Percentiles rank a stretch among this genome's conserved stretches.
These are phyloP conservation scores for Platorchestia sp. DNA, from an alignment of 1,140 invertebrate genomes.

Conservation along the genomic window DNA sequence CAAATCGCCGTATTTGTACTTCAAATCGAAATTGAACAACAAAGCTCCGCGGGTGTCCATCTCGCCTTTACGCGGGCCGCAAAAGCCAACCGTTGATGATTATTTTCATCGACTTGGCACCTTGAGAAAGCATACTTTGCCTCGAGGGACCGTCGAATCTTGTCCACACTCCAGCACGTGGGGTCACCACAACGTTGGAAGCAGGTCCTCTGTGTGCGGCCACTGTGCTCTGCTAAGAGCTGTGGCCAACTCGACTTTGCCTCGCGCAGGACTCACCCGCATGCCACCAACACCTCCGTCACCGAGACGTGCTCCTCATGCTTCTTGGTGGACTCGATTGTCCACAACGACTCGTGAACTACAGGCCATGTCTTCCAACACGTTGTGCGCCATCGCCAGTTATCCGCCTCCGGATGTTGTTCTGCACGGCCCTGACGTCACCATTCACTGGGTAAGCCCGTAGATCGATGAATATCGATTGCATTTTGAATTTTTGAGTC, in stretches of 20 bases:
- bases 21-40: conserved; percentile 31
- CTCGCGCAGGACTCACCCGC: not conserved
- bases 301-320: not conserved
- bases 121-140: not conserved
- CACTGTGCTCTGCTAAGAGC: not conserved
- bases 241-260: conserved; percentile 9
- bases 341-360: conserved; percentile 21
- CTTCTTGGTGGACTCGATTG: conserved; percentile 12
- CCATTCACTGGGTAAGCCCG: conserved; percentile 44
- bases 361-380: conserved; percentile 15
- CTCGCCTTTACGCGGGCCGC: not conserved
- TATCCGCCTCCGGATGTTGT: conserved; percentile 45
- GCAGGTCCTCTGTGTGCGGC: not conserved
- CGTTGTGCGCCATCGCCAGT: conserved; percentile 28
- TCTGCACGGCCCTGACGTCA: conserved; percentile 38
- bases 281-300: conserved; percentile 38
- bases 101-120: not conserved
- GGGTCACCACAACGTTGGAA: not conserved
- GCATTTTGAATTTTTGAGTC: not conserved
- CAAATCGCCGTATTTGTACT: conserved; percentile 37
- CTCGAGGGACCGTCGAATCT: not conserved
- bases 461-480: conserved; percentile 32
- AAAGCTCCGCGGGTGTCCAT: not conserved
- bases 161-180: conserved; percentile 20
- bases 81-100: not conserved